Conservation (phyloP, 2,888 invertebrate species). For the Willowsia nigromaculata region DNA sequence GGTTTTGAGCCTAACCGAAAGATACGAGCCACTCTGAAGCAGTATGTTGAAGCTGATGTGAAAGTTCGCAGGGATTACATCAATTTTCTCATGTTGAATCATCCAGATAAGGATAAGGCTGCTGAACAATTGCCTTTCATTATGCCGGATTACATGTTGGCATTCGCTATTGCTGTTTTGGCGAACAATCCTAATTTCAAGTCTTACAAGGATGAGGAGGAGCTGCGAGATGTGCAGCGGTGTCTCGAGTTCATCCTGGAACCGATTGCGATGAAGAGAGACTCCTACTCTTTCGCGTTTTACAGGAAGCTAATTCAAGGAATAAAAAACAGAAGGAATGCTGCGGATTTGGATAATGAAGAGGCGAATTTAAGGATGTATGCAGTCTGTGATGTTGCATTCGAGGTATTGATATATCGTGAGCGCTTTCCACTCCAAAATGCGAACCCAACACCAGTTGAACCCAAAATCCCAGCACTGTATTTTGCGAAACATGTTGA, state of each 20-base stretch:
- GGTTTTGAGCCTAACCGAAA: not conserved
- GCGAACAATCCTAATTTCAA: not conserved
- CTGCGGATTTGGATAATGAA: not conserved
- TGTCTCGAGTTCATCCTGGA: not conserved
- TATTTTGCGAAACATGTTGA: no score
- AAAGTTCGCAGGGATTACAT: not conserved
- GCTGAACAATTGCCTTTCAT: not conserved
- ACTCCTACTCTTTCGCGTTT: not conserved
- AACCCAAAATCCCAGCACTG: no score
- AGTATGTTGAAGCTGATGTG: not conserved
- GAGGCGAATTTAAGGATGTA: not conserved
- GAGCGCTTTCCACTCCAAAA: no score
- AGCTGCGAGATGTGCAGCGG: not conserved
- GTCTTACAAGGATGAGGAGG: not conserved
- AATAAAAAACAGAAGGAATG: not conserved
- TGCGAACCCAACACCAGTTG: no score
- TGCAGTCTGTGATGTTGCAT: not conserved
- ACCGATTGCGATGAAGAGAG: not conserved
- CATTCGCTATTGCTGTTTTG: not conserved
- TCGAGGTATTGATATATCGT: not conserved
- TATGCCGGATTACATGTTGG: not conserved
- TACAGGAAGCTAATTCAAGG: not conserved
- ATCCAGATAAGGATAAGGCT: not conserved
- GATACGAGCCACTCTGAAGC: not conserved
- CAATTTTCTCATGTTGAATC: not conserved